Conservation (phyloP, 2,113 vertebrate genomes). For the Cottus gobio region DNA sequence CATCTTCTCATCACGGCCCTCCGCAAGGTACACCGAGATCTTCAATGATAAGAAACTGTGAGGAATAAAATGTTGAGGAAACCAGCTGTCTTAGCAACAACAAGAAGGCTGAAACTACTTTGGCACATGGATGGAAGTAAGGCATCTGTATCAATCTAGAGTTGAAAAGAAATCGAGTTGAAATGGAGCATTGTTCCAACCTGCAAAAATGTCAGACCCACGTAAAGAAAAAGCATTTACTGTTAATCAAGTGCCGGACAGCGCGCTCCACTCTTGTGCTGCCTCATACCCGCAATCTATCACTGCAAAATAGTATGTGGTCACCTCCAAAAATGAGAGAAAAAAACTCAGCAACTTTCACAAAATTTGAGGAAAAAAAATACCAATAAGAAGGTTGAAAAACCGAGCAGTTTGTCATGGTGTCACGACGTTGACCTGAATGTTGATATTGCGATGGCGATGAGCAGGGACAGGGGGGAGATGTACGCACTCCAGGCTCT, state of each 20-base stretch:
- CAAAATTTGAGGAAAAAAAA: conserved; percentile 26
- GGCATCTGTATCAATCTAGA: conserved; percentile 81
- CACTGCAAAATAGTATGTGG: conserved; percentile 46
- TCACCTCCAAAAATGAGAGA: conserved; percentile 28
- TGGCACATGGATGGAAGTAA: conserved; percentile 86
- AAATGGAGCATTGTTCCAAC: conserved; percentile 74
- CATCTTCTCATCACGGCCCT: conserved; percentile 33
- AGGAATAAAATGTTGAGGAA: conserved; percentile 61
- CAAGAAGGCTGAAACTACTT: conserved; percentile 80
- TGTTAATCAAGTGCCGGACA: conserved; percentile 54
- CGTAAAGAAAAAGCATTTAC: conserved; percentile 23
- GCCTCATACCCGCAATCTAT: conserved; percentile 55
- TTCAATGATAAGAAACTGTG: conserved; percentile 43
- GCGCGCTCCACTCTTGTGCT: conserved; percentile 47
- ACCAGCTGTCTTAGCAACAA: conserved; percentile 64
- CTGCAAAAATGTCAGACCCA: conserved; percentile 49
- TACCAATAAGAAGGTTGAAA: conserved; percentile 46
- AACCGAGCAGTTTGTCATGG: conserved; percentile 50
- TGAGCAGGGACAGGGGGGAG: conserved; percentile 76
- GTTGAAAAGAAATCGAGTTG: conserved; percentile 35
- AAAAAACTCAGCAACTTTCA: conserved; percentile 37
- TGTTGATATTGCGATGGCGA: conserved; percentile 78
- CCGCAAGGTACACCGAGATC: conserved; percentile 13
- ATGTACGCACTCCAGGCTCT: conserved; percentile 73
- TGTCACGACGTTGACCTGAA: conserved; percentile 81